A percentile compares a stretch with the other conserved stretches of the same genome.
These are phyloP conservation scores for Aphelinus certus DNA, from an alignment of 1,140 invertebrate species.

Conservation along the genomic window DNA sequence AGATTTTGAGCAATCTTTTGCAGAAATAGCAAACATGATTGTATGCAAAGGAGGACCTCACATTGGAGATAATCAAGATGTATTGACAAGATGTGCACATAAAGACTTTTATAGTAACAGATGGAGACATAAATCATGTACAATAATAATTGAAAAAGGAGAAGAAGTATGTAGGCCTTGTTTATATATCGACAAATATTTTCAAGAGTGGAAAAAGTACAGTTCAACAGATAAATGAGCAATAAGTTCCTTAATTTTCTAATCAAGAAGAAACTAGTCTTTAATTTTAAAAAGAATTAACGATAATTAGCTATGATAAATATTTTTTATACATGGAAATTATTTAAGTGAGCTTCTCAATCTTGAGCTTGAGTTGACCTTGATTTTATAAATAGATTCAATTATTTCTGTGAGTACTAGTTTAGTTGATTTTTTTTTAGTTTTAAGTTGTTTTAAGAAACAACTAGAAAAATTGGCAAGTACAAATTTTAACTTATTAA, in stretches of 20 bases:
- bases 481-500: too few relatives aligned
- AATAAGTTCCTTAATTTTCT: conserved; percentile 21
- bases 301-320: conserved; percentile 22
- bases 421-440: too few relatives aligned
- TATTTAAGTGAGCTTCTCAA: too few relatives aligned
- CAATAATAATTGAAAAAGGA: conserved; percentile 39
- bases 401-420: too few relatives aligned
- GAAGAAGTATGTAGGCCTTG: conserved; percentile 38
- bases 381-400: too few relatives aligned
- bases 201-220: conserved; percentile 40
- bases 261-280: conserved; percentile 15
- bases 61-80: conserved; percentile 39
- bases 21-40: conserved; percentile 25
- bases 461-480: too few relatives aligned
- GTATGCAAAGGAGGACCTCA: conserved; percentile 36
- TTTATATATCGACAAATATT: conserved; percentile 39
- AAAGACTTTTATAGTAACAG: conserved; percentile 41
- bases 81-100: conserved; percentile 36
- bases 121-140: conserved; percentile 40
- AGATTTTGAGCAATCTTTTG: conserved; percentile 42
- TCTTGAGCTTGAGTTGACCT: too few relatives aligned
- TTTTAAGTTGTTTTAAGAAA: too few relatives aligned
- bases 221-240: conserved; percentile 33
- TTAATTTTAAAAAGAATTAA: conserved; percentile 25
- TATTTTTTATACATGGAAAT: conserved; percentile 30